These are phyloP conservation scores for Pardalotus punctatus DNA, from an alignment of 2,113 vertebrate genomes.

Conservation along the genomic window DNA sequence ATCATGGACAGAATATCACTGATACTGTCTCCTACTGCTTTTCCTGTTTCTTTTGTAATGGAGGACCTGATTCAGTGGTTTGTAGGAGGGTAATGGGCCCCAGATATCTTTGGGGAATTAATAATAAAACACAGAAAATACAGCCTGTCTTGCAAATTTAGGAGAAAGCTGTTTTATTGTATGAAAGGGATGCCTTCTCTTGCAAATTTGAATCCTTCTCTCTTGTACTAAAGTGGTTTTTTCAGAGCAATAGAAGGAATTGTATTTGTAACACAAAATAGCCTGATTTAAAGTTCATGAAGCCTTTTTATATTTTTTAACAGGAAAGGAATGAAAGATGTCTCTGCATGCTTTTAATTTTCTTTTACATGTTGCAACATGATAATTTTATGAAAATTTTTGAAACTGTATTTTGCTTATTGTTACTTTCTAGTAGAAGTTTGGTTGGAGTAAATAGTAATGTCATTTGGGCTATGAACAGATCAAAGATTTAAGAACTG, in stretches of 20 bases:
- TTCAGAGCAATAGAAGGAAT: background rate
- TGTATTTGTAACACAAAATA: background rate
- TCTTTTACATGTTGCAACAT: background rate
- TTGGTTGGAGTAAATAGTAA: background rate
- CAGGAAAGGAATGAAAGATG: background rate
- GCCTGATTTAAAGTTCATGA: background rate
- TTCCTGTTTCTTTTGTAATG: constrained; percentile 50
- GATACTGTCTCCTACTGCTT: constrained; percentile 36
- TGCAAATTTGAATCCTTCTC: background rate
- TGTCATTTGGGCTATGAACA: background rate
- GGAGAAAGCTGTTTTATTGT: background rate
- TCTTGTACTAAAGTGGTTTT: background rate
- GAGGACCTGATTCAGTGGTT: background rate
- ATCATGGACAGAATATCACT: background rate
- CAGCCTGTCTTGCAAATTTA: background rate
- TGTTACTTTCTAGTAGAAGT: background rate
- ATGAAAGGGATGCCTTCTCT: background rate
- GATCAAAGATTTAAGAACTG: background rate
- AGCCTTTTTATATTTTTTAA: background rate
- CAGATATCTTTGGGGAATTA: constrained; percentile 20
- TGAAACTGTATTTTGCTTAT: background rate
- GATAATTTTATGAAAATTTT: background rate
- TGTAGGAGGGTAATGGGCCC: constrained; percentile 4
- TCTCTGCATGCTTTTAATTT: background rate
- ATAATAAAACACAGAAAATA: constrained; percentile 16